Evolutionary conservation across 2,113 vertebrate species (phyloP).

Genomic region (Xiphophorus maculatus): DNA sequence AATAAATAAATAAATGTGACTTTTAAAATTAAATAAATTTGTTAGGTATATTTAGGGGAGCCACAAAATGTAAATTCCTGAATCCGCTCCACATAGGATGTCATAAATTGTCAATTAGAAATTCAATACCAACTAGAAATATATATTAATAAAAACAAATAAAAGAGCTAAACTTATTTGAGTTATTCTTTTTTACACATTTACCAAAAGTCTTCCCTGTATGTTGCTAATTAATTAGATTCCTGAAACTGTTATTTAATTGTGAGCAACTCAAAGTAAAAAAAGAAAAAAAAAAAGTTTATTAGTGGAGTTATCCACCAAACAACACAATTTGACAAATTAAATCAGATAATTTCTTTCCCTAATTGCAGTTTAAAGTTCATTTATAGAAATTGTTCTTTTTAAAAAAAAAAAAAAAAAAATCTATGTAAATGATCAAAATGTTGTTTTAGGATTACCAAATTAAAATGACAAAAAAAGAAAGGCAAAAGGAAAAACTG

Average conservation of each 20-base stretch:
- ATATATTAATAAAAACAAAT: neutral
- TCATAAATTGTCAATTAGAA: too few relatives aligned
- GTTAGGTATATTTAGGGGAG: neutral
- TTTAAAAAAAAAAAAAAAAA: constrained; percentile 52
- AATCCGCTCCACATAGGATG: too few relatives aligned
- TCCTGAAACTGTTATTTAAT: neutral
- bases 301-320: constrained; percentile 8
- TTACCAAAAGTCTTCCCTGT: neutral
- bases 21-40: neutral
- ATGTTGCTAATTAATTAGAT: neutral
- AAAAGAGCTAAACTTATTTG: neutral
- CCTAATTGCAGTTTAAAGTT: constrained; percentile 48
- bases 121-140: too few relatives aligned
- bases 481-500: neutral
- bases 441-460: constrained; percentile 52
- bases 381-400: constrained; percentile 47
- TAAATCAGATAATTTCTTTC: constrained; percentile 6
- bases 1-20: neutral
- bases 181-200: neutral
- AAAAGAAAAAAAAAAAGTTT: neutral
- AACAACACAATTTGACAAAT: neutral
- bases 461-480: constrained; percentile 38
- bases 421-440: constrained; percentile 48
- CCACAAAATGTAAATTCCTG: neutral
- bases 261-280: neutral